A percentile compares a stretch with the other conserved stretches of the same genome.
These are phyloP conservation scores for Drosophila bocqueti DNA, from an alignment of 1,140 invertebrate species.

Conservation along the genomic window DNA sequence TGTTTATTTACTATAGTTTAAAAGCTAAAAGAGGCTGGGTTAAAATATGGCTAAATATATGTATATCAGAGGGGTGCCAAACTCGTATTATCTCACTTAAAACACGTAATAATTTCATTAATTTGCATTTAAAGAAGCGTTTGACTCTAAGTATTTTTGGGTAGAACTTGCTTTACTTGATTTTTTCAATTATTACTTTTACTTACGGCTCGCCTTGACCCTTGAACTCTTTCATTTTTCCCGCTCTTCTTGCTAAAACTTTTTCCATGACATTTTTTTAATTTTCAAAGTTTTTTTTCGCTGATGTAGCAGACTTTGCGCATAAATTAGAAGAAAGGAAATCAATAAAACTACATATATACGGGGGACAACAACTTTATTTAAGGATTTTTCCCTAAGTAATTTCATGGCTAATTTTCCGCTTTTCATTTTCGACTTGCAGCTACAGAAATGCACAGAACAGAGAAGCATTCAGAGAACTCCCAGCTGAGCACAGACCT, in stretches of 20 bases:
- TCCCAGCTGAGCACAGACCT: conserved; percentile 51
- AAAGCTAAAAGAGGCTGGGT: not conserved
- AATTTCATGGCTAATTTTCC: not conserved
- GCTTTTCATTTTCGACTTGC: conserved; percentile 23
- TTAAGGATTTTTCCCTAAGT: conserved; percentile 1
- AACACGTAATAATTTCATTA: not conserved
- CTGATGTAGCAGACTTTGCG: conserved; percentile 39
- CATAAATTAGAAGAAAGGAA: conserved; percentile 70
- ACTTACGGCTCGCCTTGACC: conserved; percentile 28
- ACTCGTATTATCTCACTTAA: conserved; percentile 9
- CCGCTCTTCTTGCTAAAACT: conserved; percentile 28
- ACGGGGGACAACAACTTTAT: not conserved
- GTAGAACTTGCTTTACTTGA: not conserved
- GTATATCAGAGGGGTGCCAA: not conserved
- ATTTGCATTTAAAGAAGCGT: not conserved
- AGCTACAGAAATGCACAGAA: conserved; percentile 63
- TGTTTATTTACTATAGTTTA: conserved; percentile 5
- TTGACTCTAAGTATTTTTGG: not conserved
- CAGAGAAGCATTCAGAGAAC: conserved; percentile 29
- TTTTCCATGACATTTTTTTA: conserved; percentile 30
- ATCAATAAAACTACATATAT: conserved; percentile 40
- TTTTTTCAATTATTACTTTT: conserved; percentile 49
- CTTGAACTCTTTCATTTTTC: conserved; percentile 7
- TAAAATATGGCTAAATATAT: not conserved
- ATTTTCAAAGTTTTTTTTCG: conserved; percentile 54